A percentile compares a stretch with the other conserved stretches of the same genome.
Evolutionary conservation across 1,140 invertebrate species (phyloP).

Genomic region (Rhynchophorus ferrugineus): DNA sequence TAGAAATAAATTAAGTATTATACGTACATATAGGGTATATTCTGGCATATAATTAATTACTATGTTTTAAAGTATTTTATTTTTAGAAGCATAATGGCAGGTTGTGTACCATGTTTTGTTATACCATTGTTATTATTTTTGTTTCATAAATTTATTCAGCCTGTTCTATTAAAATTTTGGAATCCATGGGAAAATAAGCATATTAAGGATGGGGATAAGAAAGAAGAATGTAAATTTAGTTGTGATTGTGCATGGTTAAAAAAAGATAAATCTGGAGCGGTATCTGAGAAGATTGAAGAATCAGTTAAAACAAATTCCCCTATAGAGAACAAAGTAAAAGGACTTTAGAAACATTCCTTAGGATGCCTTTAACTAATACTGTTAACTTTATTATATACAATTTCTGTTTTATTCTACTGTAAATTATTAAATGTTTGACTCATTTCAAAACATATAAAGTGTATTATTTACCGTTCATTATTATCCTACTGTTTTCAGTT

Average conservation of each 20-base stretch:
- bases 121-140: constrained; percentile 65
- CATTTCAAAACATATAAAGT: no score
- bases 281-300: background rate
- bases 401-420: no score
- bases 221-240: constrained; percentile 18
- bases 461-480: no score
- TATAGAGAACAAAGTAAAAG: background rate
- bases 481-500: no score
- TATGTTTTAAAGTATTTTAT: no score
- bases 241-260: constrained; percentile 27
- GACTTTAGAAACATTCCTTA: background rate
- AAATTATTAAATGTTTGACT: no score
- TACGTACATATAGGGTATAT: no score
- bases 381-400: no score
- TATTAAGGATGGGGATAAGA: constrained; percentile 21
- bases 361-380: no score
- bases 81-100: constrained; percentile 49
- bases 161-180: constrained; percentile 63
- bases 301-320: background rate
- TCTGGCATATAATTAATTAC: no score
- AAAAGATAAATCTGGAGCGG: no score
- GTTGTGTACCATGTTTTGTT: constrained; percentile 68
- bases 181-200: constrained; percentile 55
- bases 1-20: no score
- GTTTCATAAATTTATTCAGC: constrained; percentile 70